phyloP scores from a whole-genome alignment of 2,888 invertebrate genomes.

The Rhamphomyia laevipes region DNA sequence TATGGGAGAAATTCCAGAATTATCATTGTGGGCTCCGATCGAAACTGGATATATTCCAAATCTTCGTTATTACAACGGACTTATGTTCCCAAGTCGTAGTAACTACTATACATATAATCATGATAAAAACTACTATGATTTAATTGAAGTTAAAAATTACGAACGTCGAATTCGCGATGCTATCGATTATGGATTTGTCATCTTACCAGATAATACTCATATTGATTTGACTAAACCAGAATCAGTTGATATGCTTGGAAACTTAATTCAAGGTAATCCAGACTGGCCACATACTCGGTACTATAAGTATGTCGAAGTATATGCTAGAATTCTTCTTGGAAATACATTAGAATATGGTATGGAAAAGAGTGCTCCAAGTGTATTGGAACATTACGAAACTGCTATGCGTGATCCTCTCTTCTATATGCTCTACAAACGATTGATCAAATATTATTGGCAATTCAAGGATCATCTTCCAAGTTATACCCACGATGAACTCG shows the following conservation, averaged over 20 bases:
- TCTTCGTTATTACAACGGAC: slow-evolving; percentile 48
- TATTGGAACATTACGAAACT: slow-evolving; percentile 51
- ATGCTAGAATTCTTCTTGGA: slow-evolving; percentile 49
- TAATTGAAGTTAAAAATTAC: slow-evolving; percentile 23
- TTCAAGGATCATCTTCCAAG: slow-evolving; percentile 49
- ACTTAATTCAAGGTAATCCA: slow-evolving; percentile 51
- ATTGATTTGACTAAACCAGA: slow-evolving; percentile 48
- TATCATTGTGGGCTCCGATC: slow-evolving; percentile 42
- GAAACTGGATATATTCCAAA: slow-evolving; percentile 47
- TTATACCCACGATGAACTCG: slow-evolving; percentile 48
- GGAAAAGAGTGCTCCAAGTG: slow-evolving; percentile 39
- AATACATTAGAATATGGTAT: slow-evolving; percentile 19
- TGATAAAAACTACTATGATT: slow-evolving; percentile 22
- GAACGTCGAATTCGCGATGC: slow-evolving; percentile 41
- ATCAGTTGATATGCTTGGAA: slow-evolving; percentile 51
- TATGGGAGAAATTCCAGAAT: slow-evolving; percentile 47
- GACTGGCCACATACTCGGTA: slow-evolving; percentile 47
- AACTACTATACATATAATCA: slow-evolving; percentile 22
- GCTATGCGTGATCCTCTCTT: slow-evolving; percentile 61
- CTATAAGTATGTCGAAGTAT: slow-evolving; percentile 47
- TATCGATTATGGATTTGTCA: slow-evolving; percentile 40
- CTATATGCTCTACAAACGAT: slow-evolving; percentile 54
- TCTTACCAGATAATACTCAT: slow-evolving; percentile 40
- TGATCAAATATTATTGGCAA: slow-evolving; percentile 43
- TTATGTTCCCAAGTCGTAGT: slow-evolving; percentile 46